Base-by-base conservation (phyloP, 1,140 invertebrate genomes). In the Zaprionus camerounensis region DNA sequence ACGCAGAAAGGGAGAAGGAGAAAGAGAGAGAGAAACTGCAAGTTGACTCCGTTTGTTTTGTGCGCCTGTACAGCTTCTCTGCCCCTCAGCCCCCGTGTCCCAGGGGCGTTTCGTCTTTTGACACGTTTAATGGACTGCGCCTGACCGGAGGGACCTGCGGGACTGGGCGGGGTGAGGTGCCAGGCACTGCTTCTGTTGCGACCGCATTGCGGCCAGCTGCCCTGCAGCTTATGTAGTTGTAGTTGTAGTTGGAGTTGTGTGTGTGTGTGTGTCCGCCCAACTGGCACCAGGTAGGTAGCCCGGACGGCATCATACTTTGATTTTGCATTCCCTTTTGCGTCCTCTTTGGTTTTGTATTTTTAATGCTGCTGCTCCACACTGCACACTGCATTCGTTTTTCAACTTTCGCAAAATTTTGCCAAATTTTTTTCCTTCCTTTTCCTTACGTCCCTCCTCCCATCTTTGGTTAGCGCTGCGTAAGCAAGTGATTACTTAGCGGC, bases 91-190 rank as follows among this genome's bases (percentile, higher is more conserved):
- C 56, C 46, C 31, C 41, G 58, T 63, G 26, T 78, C 78, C 69
- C 78, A 38, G 24, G 78, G 67, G 57, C 68, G 58, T 53, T 63
- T 24, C 70, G 68, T 90, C 81, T 76, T 88, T 81, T 88, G 84
- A 88, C 84, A 88, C 84, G 74, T 84, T 87, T 83, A 87, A 87
- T 87, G 84, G 84, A 83, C 78, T 81, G 71, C 65, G 62, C 66
- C 46, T 24, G 46, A 51, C 46, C 46, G 46, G 4, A 51, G 46
- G 46, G 46, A 51, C 46, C 46, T 51, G 46, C 46, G 46, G 41
- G n/a, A 20, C 62, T 57, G 26, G 24, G 53, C 24, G 5, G 15
- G 53, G 15, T 7, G 24, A 15, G 38, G 12, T 12, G 6, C 15
- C 5, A 38, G 36, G 7, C 11, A 15, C 17, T 57, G 15, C 41